A percentile compares a stretch with the other conserved stretches of the same genome.
phyloP scores from a whole-genome alignment of 2,888 invertebrate species.

The Tetramorium bicarinatum region DNA sequence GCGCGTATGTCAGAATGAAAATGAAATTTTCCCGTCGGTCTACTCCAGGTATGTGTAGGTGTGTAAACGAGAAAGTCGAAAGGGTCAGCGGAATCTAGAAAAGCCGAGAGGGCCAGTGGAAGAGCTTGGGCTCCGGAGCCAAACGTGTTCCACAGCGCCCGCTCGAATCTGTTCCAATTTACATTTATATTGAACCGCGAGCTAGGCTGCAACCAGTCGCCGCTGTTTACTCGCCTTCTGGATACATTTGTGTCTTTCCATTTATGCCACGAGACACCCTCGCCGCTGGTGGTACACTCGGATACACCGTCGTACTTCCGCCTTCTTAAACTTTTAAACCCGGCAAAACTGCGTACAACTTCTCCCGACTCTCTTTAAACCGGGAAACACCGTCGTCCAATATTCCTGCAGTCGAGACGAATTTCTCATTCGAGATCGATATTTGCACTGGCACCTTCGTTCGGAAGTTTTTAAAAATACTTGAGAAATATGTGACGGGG shows the following conservation, averaged over 20 bases:
- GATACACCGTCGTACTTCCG: conserved; percentile 57
- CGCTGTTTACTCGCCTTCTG: conserved; percentile 78
- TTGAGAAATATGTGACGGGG: background rate
- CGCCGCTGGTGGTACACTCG: conserved; percentile 33
- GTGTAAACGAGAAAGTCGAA: conserved; percentile 42
- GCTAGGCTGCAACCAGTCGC: conserved; percentile 76
- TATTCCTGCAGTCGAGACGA: conserved; percentile 38
- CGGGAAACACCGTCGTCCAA: conserved; percentile 23
- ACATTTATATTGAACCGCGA: conserved; percentile 86
- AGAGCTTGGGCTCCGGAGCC: conserved; percentile 65
- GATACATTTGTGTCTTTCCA: conserved; percentile 82
- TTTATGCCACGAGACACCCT: conserved; percentile 73
- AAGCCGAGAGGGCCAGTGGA: conserved; percentile 44
- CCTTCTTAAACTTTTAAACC: conserved; percentile 75
- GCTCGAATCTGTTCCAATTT: conserved; percentile 85
- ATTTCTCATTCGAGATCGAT: background rate
- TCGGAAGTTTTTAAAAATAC: conserved; percentile 21
- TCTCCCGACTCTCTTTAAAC: conserved; percentile 60
- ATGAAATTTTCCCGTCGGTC: conserved; percentile 62
- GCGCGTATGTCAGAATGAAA: conserved; percentile 44
- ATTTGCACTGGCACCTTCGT: background rate
- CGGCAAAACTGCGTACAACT: conserved; percentile 62
- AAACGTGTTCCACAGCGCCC: conserved; percentile 73
- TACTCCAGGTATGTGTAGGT: conserved; percentile 63
- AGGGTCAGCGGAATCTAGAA: conserved; percentile 66